Evolutionary conservation across 2,113 vertebrate genomes (phyloP).

Genomic region (Callipepla californica): DNA sequence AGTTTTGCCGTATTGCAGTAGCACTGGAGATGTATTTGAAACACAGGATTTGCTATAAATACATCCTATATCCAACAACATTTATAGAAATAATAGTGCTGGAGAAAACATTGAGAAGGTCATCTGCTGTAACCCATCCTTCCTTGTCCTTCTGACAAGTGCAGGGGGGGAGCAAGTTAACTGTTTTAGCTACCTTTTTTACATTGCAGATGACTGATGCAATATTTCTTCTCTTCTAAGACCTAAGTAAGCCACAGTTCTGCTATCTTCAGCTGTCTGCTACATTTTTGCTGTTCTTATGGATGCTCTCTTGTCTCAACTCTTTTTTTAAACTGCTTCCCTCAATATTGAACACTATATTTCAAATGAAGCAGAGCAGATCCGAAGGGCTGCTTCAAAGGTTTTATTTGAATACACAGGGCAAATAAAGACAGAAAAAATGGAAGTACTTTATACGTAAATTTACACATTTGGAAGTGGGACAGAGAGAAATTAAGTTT

Average conservation of each 20-base stretch:
- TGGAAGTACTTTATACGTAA: background rate
- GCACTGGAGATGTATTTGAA: accelerated
- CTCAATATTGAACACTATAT: background rate
- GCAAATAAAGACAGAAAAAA: background rate
- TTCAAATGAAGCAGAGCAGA: background rate
- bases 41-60: background rate
- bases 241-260: background rate
- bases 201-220: background rate
- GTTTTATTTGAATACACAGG: background rate
- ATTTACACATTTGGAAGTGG: background rate
- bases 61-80: background rate
- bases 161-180: background rate
- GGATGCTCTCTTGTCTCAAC: accelerated
- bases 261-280: accelerated
- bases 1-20: background rate
- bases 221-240: background rate
- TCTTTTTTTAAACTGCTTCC: background rate
- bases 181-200: background rate
- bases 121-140: background rate
- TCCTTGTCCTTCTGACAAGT: background rate
- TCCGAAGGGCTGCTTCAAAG: background rate
- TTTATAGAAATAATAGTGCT: background rate
- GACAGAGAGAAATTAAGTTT: background rate
- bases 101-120: background rate
- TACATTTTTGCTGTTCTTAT: background rate